A percentile compares a stretch with the other conserved stretches of the same genome.
phyloP scores from a whole-genome alignment of 23 tunicate genomes.

The Clavelina lepadiformis region DNA sequence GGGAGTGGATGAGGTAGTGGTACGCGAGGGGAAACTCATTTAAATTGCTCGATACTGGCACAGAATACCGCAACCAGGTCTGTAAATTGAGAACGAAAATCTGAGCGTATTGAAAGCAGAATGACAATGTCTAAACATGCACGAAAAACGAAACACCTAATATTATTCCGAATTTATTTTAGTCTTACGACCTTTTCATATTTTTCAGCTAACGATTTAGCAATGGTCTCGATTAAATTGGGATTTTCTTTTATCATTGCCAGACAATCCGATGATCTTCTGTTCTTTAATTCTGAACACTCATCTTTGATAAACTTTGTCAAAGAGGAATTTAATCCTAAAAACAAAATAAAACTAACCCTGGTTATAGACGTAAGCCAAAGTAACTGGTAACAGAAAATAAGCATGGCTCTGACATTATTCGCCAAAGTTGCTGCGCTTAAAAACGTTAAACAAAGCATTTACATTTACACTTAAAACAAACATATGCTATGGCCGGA shows the following conservation, averaged over 20 bases:
- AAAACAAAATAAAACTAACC: slow-evolving; percentile 5
- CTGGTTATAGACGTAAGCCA: neutral
- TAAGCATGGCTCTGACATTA: neutral
- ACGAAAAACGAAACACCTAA: neutral
- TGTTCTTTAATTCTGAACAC: slow-evolving; percentile 17
- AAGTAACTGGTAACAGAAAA: neutral
- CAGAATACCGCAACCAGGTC: slow-evolving; percentile 50
- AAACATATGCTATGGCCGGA: too few species aligned
- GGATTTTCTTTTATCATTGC: slow-evolving; percentile 31
- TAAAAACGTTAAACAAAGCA: too few species aligned
- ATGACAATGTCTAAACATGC: neutral
- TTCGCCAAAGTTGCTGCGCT: slow-evolving; percentile 5
- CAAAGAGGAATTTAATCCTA: slow-evolving; percentile 31
- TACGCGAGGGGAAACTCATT: slow-evolving; percentile 58
- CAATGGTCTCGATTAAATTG: slow-evolving; percentile 15
- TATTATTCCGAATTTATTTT: neutral
- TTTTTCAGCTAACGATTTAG: slow-evolving; percentile 45
- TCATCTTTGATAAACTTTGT: slow-evolving; percentile 46
- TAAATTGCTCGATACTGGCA: neutral
- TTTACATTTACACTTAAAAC: too few species aligned
- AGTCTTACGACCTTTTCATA: slow-evolving; percentile 69
- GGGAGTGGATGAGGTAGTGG: slow-evolving; percentile 84
- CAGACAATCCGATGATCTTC: slow-evolving; percentile 11
- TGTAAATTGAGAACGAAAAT: neutral
- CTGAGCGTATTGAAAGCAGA: neutral